Evolutionary conservation across 2,113 vertebrate species (phyloP).

Genomic region (Cebidichthys violaceus): DNA sequence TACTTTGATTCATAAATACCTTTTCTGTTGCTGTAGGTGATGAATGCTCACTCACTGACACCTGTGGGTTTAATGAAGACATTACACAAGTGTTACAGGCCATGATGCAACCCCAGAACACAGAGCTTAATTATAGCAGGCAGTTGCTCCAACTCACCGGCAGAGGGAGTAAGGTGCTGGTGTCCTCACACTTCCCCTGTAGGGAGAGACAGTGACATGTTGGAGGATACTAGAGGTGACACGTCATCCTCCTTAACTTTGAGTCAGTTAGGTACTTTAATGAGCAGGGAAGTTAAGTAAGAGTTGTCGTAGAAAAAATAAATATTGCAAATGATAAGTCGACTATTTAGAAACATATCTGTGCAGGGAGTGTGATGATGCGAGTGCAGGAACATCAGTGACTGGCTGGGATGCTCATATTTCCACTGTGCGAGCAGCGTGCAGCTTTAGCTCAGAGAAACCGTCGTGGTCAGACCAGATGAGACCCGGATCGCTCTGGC

Average conservation of each 20-base stretch:
- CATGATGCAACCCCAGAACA: slow-evolving; percentile 40
- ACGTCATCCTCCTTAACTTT: slow-evolving; percentile 43
- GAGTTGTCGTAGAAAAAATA: not conserved
- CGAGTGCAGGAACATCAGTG: not conserved
- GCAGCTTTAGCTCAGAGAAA: slow-evolving; percentile 50
- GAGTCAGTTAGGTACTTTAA: slow-evolving; percentile 9
- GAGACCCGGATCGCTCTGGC: slow-evolving; percentile 65
- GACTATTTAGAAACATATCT: not conserved
- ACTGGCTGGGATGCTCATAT: not conserved
- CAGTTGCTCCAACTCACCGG: slow-evolving; percentile 73
- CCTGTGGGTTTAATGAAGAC: slow-evolving; percentile 78
- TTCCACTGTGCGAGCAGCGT: slow-evolving; percentile 54
- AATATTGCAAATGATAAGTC: not conserved
- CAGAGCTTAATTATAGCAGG: slow-evolving; percentile 2
- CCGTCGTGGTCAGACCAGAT: slow-evolving; percentile 70
- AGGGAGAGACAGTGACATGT: slow-evolving; percentile 52
- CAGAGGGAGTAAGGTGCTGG: slow-evolving; percentile 78
- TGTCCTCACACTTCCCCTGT: slow-evolving; percentile 76
- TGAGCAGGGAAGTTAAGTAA: not conserved
- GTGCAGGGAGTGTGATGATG: not conserved
- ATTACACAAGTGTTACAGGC: slow-evolving; percentile 57
- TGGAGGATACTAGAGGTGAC: slow-evolving; percentile 18
- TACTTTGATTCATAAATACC: slow-evolving; percentile 54
- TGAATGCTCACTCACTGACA: slow-evolving; percentile 75
- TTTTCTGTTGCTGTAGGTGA: slow-evolving; percentile 58